A percentile compares a stretch with the other conserved stretches of the same genome.
Conservation (phyloP, 1,140 invertebrate genomes). For the Dendrolimus punctatus region DNA sequence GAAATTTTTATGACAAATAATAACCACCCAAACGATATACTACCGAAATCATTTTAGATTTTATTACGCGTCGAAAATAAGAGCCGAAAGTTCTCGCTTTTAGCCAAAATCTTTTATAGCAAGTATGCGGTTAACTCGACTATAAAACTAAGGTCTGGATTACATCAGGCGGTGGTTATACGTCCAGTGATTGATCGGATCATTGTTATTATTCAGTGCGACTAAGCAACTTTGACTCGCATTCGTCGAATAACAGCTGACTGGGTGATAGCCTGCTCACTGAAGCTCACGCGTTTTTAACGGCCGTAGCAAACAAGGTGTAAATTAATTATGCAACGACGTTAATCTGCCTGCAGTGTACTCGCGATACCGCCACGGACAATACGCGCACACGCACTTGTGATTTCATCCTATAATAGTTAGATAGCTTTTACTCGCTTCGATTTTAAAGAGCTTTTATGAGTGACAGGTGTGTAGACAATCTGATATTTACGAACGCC, state of each 20-base stretch:
- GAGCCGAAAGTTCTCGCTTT: slow-evolving; percentile 34
- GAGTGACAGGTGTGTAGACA: slow-evolving; percentile 31
- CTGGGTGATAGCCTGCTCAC: slow-evolving; percentile 31
- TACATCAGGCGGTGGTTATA: slow-evolving; percentile 44
- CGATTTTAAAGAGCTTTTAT: slow-evolving; percentile 19
- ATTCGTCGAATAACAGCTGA: slow-evolving; percentile 11
- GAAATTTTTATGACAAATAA: too few species aligned
- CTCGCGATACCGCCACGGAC: slow-evolving; percentile 20
- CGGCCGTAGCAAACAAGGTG: slow-evolving; percentile 38
- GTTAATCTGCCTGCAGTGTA: slow-evolving; percentile 42
- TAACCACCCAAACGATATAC: background rate
- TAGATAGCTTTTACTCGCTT: background rate
- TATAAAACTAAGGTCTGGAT: slow-evolving; percentile 54
- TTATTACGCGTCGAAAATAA: slow-evolving; percentile 15
- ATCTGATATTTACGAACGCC: too few species aligned
- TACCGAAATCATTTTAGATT: slow-evolving; percentile 4
- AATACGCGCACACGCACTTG: slow-evolving; percentile 45
- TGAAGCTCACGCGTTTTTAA: slow-evolving; percentile 45
- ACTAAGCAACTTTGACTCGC: slow-evolving; percentile 14
- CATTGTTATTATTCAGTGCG: slow-evolving; percentile 36
- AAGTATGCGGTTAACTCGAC: slow-evolving; percentile 38
- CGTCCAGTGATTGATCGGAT: slow-evolving; percentile 47
- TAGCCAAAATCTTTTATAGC: slow-evolving; percentile 47
- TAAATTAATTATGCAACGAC: slow-evolving; percentile 49
- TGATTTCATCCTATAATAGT: background rate